phyloP scores from a whole-genome alignment of 2,113 vertebrate species.

The Stigmatopora argus region DNA sequence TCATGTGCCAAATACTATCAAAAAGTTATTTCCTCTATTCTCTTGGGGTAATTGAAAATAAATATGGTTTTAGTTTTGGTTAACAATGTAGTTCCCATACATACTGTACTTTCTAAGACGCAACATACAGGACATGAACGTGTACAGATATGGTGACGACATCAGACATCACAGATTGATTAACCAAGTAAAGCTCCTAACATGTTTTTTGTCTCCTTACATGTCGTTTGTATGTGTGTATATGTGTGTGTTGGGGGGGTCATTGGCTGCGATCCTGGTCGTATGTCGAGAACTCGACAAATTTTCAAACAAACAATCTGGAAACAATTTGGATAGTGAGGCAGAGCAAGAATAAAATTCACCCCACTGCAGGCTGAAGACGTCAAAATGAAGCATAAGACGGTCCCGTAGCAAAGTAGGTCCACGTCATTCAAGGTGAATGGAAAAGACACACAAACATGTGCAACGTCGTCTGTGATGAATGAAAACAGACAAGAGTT shows the following conservation, averaged over 20 bases:
- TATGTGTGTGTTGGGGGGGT: conserved; percentile 19
- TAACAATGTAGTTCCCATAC: neutral
- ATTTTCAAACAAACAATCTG: conserved; percentile 85
- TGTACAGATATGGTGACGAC: conserved; percentile 9
- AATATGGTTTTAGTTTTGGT: neutral
- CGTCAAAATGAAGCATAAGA: conserved; percentile 10
- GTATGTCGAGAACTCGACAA: conserved; percentile 73
- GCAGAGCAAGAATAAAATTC: conserved; percentile 23
- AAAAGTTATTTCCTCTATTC: too few relatives aligned
- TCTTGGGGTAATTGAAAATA: too few relatives aligned
- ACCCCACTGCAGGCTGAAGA: conserved; percentile 19
- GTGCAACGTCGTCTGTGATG: conserved; percentile 12
- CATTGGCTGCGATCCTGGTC: conserved; percentile 66
- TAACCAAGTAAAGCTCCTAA: conserved; percentile 26
- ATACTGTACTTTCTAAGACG: neutral
- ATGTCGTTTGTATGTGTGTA: conserved; percentile 25
- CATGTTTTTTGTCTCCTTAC: conserved; percentile 17
- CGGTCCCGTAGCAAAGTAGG: conserved; percentile 6
- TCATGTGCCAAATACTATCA: too few relatives aligned
- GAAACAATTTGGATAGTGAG: conserved; percentile 76
- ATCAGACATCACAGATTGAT: conserved; percentile 23
- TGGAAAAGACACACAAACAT: neutral
- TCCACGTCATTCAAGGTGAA: conserved; percentile 7
- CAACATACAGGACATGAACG: conserved; percentile 7
- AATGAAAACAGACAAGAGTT: conserved; percentile 41